Conservation (phyloP, 2,113 vertebrate genomes). For the Leptosomus discolor region DNA sequence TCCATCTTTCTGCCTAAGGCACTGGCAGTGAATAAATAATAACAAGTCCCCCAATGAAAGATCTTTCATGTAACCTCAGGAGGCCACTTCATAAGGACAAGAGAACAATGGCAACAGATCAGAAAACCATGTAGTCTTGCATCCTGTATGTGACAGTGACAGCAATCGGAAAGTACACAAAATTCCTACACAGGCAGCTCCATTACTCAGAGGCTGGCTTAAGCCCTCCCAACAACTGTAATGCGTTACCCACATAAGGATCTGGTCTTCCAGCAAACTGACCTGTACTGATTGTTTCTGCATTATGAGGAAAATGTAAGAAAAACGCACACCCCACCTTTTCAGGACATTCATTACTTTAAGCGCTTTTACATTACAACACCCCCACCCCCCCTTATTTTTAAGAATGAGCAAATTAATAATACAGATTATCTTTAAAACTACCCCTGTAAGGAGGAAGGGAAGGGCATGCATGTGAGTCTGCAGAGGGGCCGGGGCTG, state of each 20-base stretch:
- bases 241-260: not conserved
- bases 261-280: not conserved
- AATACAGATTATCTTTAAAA: not conserved
- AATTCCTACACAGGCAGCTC: not conserved
- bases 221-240: not conserved
- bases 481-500: not conserved
- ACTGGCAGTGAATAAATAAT: not conserved
- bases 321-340: not conserved
- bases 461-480: rapidly evolving
- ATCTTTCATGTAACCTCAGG: not conserved
- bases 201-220: not conserved
- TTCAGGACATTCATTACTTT: not conserved
- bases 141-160: constrained; percentile 19
- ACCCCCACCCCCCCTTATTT: not conserved
- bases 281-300: not conserved
- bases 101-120: constrained; percentile 7
- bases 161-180: not conserved
- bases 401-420: not conserved
- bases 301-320: not conserved
- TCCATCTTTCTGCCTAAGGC: not conserved
- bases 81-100: not conserved
- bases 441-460: not conserved
- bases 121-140: not conserved
- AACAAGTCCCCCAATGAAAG: not conserved
- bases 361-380: not conserved